phyloP scores from a whole-genome alignment of 2,888 invertebrate species.

The Diadegma fenestrale region DNA sequence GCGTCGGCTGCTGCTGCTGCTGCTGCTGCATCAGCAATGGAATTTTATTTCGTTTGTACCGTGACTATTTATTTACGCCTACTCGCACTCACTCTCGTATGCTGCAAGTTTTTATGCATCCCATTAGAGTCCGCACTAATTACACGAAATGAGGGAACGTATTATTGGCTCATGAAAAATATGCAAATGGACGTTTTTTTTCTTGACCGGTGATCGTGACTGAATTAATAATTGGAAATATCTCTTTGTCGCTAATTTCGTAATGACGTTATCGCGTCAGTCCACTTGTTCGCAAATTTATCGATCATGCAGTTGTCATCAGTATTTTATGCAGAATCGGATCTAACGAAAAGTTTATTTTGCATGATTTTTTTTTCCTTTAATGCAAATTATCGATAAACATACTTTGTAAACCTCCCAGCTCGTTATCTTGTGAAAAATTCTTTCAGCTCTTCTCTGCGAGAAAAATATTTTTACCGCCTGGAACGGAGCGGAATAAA shows the following conservation, averaged over 20 bases:
- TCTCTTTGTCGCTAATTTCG: neutral
- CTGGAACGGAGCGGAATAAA: neutral
- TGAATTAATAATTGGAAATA: neutral
- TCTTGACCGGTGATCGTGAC: neutral
- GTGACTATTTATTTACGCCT: conserved; percentile 1
- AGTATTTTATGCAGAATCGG: no score
- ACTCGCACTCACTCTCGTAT: neutral
- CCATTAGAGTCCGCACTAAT: neutral
- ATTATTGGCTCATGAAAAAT: neutral
- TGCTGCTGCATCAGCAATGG: neutral
- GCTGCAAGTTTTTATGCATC: neutral
- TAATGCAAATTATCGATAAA: neutral
- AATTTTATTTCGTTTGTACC: conserved; percentile 28
- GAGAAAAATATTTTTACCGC: neutral
- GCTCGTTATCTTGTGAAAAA: neutral
- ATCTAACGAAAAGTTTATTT: neutral
- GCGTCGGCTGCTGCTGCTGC: conserved; percentile 1
- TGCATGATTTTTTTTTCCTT: neutral
- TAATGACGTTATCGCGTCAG: no score
- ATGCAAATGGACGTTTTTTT: neutral
- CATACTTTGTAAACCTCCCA: neutral
- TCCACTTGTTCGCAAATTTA: neutral
- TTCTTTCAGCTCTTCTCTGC: neutral
- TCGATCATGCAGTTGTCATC: neutral
- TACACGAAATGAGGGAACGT: neutral